Percentiles rank a stretch among this genome's conserved stretches.
Conservation (phyloP, 2,888 invertebrate genomes). For the Brassicogethes aeneus region DNA sequence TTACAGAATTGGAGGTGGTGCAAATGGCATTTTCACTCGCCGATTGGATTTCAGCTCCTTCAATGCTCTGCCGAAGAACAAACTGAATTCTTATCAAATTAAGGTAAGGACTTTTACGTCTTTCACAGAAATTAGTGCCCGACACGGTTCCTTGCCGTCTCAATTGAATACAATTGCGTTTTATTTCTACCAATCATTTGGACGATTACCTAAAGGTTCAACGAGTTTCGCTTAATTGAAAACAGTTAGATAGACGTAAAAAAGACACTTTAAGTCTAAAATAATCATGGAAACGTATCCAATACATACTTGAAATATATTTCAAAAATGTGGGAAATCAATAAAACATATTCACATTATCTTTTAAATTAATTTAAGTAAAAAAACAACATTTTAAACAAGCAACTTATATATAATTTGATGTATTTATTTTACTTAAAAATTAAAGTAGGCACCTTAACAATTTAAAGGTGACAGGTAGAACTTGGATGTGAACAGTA, state of each 20-base stretch:
- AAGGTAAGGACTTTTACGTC: slow-evolving; percentile 60
- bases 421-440: too few relatives aligned
- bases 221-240: slow-evolving; percentile 1
- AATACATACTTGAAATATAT: too few relatives aligned
- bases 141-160: background rate
- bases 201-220: slow-evolving; percentile 10
- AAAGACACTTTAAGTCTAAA: background rate
- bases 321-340: too few relatives aligned
- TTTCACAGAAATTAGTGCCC: slow-evolving; percentile 5
- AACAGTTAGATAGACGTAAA: background rate
- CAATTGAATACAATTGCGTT: slow-evolving; percentile 5
- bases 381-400: too few relatives aligned
- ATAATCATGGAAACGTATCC: too few relatives aligned
- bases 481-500: too few relatives aligned
- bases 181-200: slow-evolving; percentile 8
- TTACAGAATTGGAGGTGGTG: slow-evolving; percentile 77
- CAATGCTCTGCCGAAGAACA: slow-evolving; percentile 87
- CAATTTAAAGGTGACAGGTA: too few relatives aligned
- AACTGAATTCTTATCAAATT: slow-evolving; percentile 98
- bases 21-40: slow-evolving; percentile 87
- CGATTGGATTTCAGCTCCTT: slow-evolving; percentile 92
- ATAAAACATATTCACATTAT: too few relatives aligned
- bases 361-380: too few relatives aligned
- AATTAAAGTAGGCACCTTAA: too few relatives aligned
- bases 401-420: too few relatives aligned